Evolutionary conservation across 2,797 vertebrate species (phyloP), one percentile per base, ranked within the genome.

Genomic region (Borostomias antarcticus): DNA sequence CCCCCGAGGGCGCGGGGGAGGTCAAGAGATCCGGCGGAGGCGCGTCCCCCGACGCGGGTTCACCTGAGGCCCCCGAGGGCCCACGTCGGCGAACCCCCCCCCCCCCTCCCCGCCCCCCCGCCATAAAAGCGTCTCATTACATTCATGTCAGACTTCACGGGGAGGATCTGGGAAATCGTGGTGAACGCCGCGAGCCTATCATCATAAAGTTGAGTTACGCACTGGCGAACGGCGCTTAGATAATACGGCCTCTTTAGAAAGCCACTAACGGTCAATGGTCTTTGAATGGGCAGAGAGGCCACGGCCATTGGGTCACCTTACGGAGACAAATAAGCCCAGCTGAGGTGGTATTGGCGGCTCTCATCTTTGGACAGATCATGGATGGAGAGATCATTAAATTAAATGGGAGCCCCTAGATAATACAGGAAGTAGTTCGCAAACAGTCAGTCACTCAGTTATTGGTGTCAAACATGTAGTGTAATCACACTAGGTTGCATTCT

Each of bases 201-300:
- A 51, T 73, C 77, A 62, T 88, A 84, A 79, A 86, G 76, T 71
- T 85, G 86, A 90, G 86, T 90, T 90, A 88, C 84, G 73, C 81
- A 82, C 68, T 73, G 58, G 23, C 80, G 81, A 81, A 82, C 76
- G 78, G 76, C 66, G 51, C 62, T 45, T 59, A 73, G 67, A 73
- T 82, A 69, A 71, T 78, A 80, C 59, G 71, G 79, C 78, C 69
- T 74, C 77, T 76, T 80, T 69, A 75, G 77, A 82, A 80, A 82
- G 76, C 53, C 70, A 77, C 69, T 47, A 68, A 57, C 73, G 77
- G 72, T 83, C 82, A 67, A 84, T 85, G 71, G 81, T 68, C 68
- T n/a, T n/a, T 67, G 73, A 78, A 68, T 58, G 79, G 68, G 15
- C 2, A 25, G 30, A n/a, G 47, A 25, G 6, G 48, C 70, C 79